These are phyloP conservation scores for Drosophila pectinifera DNA, from an alignment of 1,140 invertebrate species.

Conservation along the genomic window DNA sequence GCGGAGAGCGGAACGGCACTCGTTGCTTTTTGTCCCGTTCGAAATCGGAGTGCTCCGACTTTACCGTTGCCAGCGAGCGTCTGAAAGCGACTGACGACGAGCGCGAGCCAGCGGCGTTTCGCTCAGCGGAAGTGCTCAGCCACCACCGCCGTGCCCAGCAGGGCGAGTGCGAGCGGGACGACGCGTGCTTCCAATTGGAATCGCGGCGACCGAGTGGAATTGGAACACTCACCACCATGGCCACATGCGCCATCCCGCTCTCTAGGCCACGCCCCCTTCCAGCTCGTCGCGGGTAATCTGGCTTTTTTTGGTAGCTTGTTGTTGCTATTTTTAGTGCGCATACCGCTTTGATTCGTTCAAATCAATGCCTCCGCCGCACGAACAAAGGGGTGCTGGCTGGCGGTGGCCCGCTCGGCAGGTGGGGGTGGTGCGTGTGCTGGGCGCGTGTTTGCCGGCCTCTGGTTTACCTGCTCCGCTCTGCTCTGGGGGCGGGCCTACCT, in stretches of 20 bases:
- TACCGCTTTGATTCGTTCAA: constrained; percentile 83
- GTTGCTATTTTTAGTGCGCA: constrained; percentile 83
- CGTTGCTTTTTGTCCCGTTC: constrained; percentile 37
- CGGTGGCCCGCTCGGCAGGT: neutral
- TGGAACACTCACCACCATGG: constrained; percentile 64
- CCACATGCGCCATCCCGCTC: constrained; percentile 25
- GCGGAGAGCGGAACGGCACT: constrained; percentile 15
- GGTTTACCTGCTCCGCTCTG: constrained; percentile 58
- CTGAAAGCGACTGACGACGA: constrained; percentile 56
- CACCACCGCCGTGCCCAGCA: constrained; percentile 1
- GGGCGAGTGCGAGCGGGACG: constrained; percentile 51
- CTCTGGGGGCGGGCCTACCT: constrained; percentile 41
- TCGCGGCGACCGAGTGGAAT: constrained; percentile 43
- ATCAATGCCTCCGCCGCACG: constrained; percentile 72
- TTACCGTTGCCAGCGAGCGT: constrained; percentile 50
- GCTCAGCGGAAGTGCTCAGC: constrained; percentile 42
- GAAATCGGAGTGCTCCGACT: constrained; percentile 35
- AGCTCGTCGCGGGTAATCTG: constrained; percentile 73
- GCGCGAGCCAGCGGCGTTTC: constrained; percentile 29
- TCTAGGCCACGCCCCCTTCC: constrained; percentile 67
- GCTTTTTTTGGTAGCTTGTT: constrained; percentile 67
- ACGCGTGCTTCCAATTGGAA: constrained; percentile 70
- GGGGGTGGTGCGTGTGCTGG: constrained; percentile 43
- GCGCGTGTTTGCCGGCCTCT: constrained; percentile 67
- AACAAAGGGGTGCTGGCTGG: constrained; percentile 29